phyloP scores from a whole-genome alignment of 2,888 invertebrate genomes.

The Melanotus villosus region DNA sequence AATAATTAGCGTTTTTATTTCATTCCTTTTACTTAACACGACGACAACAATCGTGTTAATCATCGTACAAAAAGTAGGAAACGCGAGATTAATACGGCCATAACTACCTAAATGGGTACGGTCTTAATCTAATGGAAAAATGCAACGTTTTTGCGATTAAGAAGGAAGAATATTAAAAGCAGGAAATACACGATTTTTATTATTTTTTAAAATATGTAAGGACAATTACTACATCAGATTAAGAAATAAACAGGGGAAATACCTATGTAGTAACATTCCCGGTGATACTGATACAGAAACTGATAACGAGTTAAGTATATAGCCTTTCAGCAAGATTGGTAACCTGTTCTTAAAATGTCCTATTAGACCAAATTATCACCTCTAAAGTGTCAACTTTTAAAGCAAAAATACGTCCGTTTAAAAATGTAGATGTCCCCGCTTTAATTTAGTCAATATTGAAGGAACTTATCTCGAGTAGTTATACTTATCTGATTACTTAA shows the following conservation, averaged over 20 bases:
- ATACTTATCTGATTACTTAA: too few species aligned
- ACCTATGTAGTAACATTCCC: too few species aligned
- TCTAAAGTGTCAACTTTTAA: too few species aligned
- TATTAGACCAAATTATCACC: too few species aligned
- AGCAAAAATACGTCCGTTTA: too few species aligned
- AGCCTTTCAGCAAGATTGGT: too few species aligned
- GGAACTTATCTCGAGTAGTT: too few species aligned
- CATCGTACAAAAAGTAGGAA: slow-evolving; percentile 6
- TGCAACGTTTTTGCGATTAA: not conserved
- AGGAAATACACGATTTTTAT: not conserved
- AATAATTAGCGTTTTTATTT: slow-evolving; percentile 15
- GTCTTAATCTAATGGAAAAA: not conserved
- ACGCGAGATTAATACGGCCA: not conserved
- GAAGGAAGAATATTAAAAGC: not conserved
- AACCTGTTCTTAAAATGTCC: too few species aligned
- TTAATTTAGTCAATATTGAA: too few species aligned
- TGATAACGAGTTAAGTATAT: too few species aligned
- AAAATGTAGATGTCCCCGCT: too few species aligned
- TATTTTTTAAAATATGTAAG: not conserved
- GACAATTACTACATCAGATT: not conserved
- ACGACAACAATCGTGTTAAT: slow-evolving; percentile 12
- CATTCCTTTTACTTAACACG: not conserved
- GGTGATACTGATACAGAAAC: too few species aligned
- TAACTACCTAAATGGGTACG: not conserved
- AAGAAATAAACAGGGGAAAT: not conserved